Base-by-base conservation (phyloP, 2,888 invertebrate species). In the Arenicola marina region DNA sequence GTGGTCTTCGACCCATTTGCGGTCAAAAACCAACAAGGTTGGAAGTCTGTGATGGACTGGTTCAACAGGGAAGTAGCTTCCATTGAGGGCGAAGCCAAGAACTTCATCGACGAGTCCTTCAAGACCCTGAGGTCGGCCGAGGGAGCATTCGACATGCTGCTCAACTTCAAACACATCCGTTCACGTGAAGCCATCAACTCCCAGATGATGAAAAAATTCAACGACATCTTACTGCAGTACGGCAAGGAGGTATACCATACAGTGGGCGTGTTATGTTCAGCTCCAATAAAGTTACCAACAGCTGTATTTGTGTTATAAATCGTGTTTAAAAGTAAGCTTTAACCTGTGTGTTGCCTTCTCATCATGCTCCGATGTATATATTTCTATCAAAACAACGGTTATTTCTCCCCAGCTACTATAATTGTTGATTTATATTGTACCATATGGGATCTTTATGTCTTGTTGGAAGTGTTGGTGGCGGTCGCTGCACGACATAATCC, bases 71-170 rank as follows among this genome's bases (percentile, higher is more conserved):
- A 92, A 76, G 90, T 94, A 2, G 68, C 73, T 24, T 86, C 86
- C 67, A 85, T 95, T 33, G 95, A 95, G 79, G 87, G 87, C 2
- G 92, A 93, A 75, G 93, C 93, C 0, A 91, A 90, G 76, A 87
- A 86, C 66, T 93, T 93, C 74, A 92, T 95, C 64, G 92, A 93
- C 78, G 89, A 91, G 75, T 91, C 93, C 68, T 95, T 95, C 77
- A 89, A 88, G 62, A 89, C 89, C 62, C 85, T 95, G 62, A 87
- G 91, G 7, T 89, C 90, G 4, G 90, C 95, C 0, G 92, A 93
- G 79, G 89, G 90, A 73, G 93, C 94, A 0, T 85, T 95, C 55
- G 87, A 89, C 29, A 88, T 93, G 78, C 85, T 95, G 0, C 82
- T 90, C 33, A 92, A 92, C 80, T 92, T 95, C 74, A 88, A 91